Evolutionary conservation across 37 sponge, comb jelly and placozoan genomes (phyloP), one percentile per base, ranked within the genome.

Genomic region (Crambe crambe): DNA sequence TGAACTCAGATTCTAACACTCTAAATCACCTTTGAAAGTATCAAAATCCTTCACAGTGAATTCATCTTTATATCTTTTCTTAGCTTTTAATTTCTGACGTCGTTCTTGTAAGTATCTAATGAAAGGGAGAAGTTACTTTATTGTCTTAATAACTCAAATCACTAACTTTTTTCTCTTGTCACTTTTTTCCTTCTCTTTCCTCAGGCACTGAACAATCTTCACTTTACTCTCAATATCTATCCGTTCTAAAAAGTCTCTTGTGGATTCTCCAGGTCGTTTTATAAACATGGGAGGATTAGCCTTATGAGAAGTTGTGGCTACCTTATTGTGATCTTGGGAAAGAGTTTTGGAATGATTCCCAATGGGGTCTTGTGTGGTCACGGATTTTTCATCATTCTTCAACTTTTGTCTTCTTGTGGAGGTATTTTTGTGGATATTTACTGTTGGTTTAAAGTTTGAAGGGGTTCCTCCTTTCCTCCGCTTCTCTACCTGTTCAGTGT

Each of bases 181-280:
- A 70, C 82, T 36, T 72, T 54, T 86, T 47, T 31, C 42, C 44
- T 40, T 77, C 60, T 61, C 51, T 62, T 92, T 84, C 69, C 44
- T 84, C 44, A 61, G 65, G 20, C 67, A n/a, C 44, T 88, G 73
- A 54, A 73, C 62, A n/a, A 92, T 58, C 43, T 77, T 62, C 3
- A 64, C 77, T 25, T 88, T 92, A 30, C 81, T 78, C 78, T 92
- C 93, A 23, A 80, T 31, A 71, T 92, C 89, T 17, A 92, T 74
- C 31, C 93, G 74, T 32, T 80, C 72, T 65, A 89, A 64, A 68
- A 72, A 92, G 2, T 36, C 44, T 51, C 75, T 80, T 0, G 42
- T 22, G n/a, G 79, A 69, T 59, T 92, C 93, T 39, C 92, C 92
- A 36, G 74, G 25, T 58, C 38, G 63, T 37, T 68, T 65, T 37